Evolutionary conservation across 2,797 vertebrate genomes (phyloP), one percentile per base, ranked within the genome.

Genomic region (Epinephelus malabaricus): DNA sequence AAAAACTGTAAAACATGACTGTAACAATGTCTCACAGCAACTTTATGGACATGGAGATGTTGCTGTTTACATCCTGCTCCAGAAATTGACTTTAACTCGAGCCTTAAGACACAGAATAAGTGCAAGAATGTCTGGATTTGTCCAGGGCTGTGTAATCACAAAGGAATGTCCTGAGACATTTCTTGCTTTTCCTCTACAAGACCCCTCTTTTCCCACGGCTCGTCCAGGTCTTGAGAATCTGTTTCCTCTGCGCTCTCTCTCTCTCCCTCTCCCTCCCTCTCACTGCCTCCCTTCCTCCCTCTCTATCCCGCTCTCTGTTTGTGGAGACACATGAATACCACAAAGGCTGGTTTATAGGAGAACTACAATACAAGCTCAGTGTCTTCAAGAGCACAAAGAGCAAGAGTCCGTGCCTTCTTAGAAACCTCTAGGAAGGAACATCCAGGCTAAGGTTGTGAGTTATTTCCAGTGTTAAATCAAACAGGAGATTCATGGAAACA

Each of bases 121-220:
- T 89, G 71, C 82, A 94, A 92, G 94, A 95, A 95, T 95, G 95
- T 95, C 92, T 95, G 94, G 94, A 95, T 94, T 94, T 94, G 92
- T 94, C 88, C 90, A 83, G 91, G 86, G 71, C 92, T 94, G 93
- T 95, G 95, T 95, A 95, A 96, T 96, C 95, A 94, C 95, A 93
- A 93, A 95, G 95, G 95, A 96, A 96, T 96, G 95, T 95, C 94
- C 92, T 90, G 91, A 94, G 94, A 95, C 94, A 93, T 93, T 94
- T 95, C 92, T 70, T 89, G 93, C 94, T 93, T 94, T 95, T 95
- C 93, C 94, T 94, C 90, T 88, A 81, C 93, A 88, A 94, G 92
- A 93, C 90, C 94, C 88, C 89, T 94, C 91, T 92, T 94, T 95
- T 95, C 94, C 94, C 94, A 95, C 94, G 94, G 86, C 92, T 93